phyloP scores from a whole-genome alignment of 2,797 vertebrate genomes.

The Takifugu rubripes region DNA sequence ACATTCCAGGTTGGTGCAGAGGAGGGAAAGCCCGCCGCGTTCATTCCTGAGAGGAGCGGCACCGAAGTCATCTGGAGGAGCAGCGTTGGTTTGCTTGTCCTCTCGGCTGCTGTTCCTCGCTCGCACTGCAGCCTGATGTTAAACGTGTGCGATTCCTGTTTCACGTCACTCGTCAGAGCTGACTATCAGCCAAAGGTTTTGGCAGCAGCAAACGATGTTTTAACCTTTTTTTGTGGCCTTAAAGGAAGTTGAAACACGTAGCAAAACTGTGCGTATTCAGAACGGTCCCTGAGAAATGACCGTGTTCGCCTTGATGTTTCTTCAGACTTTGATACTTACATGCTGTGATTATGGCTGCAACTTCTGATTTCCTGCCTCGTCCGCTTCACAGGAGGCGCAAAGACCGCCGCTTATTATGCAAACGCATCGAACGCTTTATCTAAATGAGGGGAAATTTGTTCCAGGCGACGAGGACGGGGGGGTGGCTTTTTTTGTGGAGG shows the following conservation, averaged over 20 bases:
- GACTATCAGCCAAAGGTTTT: constrained; percentile 26
- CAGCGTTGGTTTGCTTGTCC: too few species aligned
- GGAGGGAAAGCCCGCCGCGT: neutral
- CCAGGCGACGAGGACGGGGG: constrained; percentile 4
- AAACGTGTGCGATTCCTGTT: neutral
- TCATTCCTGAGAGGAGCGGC: constrained; percentile 8
- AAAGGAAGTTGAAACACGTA: neutral
- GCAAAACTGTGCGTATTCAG: too few species aligned
- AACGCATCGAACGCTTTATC: constrained; percentile 33
- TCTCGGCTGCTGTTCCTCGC: constrained; percentile 8
- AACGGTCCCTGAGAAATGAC: constrained; percentile 39
- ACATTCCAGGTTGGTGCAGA: neutral
- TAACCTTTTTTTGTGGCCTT: constrained; percentile 10
- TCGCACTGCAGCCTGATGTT: neutral
- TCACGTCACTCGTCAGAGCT: constrained; percentile 16
- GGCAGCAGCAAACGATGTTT: constrained; percentile 16
- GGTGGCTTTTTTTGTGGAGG: constrained; percentile 30
- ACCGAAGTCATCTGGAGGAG: too few species aligned
- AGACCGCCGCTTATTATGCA: constrained; percentile 30
- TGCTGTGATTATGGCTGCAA: constrained; percentile 28
- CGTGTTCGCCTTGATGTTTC: constrained; percentile 39
- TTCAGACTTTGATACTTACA: constrained; percentile 38
- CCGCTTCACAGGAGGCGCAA: constrained; percentile 14
- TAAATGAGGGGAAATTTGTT: constrained; percentile 35
- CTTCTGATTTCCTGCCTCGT: constrained; percentile 23